Evolutionary conservation across 2,797 vertebrate species (phyloP), one percentile per base, ranked within the genome.

Genomic region (Caiman crocodilus): DNA sequence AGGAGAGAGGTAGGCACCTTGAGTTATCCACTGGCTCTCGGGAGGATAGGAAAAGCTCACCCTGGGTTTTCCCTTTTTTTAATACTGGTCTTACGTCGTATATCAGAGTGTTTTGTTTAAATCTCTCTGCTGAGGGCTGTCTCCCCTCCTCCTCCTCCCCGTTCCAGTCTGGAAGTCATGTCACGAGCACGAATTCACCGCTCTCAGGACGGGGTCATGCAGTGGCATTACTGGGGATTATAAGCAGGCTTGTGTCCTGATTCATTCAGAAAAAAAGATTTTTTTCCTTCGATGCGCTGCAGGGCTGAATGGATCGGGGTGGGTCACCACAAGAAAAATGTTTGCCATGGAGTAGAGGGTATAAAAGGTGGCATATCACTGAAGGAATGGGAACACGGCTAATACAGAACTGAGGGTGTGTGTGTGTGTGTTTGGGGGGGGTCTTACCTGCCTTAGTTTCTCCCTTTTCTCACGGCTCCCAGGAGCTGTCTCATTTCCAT

Each of bases 181-280:
- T 95, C 96, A 95, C 11, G 1, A 90, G 57, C 88, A 69, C 82
- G 90, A 74, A 81, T 28, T 88, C 92, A 90, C 84, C 87, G 13
- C 3, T 35, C 82, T 50, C 50, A 30, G 21, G n/a, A 56, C 35
- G 7, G 91, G 87, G 32, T 74, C 93, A 86, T 87, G 20, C 78
- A 18, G 55, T 14, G 93, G 94, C 90, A 23, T 96, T 96, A 85
- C 18, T 82, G 87, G 90, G 93, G 94, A 96, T 96, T 94, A 93
- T 94, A 93, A 90, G 89, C 91, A 26, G 92, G 71, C 89, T 84
- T 80, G 80, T 23, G 60, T 69, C 82, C 9, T 50, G 10, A n/a
- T 59, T 84, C 30, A 30, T 73, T 79, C 28, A 50, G 59, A 16
- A 88, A 67, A 73, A 73, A 25, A 35, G 14, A 25, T 50, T 16